Evolutionary conservation across 2,888 invertebrate species (phyloP), one percentile per base, ranked within the genome.

Genomic region (Siphlonurus alternatus): DNA sequence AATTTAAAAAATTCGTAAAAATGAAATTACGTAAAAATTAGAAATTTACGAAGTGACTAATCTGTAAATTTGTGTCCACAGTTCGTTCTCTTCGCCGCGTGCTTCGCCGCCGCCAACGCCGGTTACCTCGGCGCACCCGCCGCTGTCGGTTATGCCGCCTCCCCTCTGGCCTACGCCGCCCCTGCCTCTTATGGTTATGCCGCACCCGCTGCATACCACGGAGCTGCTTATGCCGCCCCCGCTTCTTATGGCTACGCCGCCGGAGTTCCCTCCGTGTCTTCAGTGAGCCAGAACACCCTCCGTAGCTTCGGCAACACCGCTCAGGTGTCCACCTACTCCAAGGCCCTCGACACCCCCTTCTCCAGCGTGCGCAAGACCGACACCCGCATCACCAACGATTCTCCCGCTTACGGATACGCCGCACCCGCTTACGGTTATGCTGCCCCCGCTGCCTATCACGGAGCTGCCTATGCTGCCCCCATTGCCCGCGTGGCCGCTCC

Each of bases 311-410:
- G 62, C n/a, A 64, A 64, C 64, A 23, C 60, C 18, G 53, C 51
- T 19, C 64, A 64, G 60, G 78, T 83, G 2, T 81, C 83, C 64
- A 77, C 77, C 71, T 77, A 80, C 76, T 78, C 80, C 69, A 83
- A 83, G 64, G 59, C 23, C 60, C 67, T 69, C 67, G 66, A 68
- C 67, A 69, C 68, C 66, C 68, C 69, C 60, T 69, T 65, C 69
- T 67, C 67, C 67, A 67, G 67, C 67, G 69, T 69, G 61, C 64
- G 66, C 68, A 68, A 68, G 67, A 66, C 66, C 64, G 69, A 69
- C 67, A 67, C 67, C 59, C 66, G 68, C n/a, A 67, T 69, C 62
- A 68, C 67, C 69, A 69, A 69, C 68, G 67, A 69, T 67, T 66
- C 67, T 54, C 66, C 67, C 62, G 69, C 68, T 65, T 64, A 67